phyloP scores from a whole-genome alignment of 2,113 vertebrate genomes.

The Coturnix japonica region DNA sequence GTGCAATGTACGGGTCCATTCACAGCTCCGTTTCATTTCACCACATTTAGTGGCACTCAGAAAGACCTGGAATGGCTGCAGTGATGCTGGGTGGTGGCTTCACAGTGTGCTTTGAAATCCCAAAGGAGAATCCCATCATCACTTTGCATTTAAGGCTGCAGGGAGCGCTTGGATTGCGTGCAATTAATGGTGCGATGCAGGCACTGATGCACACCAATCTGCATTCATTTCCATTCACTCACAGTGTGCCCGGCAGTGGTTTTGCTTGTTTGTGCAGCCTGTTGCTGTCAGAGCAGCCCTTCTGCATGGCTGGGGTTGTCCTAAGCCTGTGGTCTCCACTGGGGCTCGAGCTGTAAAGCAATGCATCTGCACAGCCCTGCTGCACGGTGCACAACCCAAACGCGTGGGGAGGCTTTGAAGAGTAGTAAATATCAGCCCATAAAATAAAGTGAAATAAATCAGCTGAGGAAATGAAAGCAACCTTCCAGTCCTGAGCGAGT shows the following conservation, averaged over 20 bases:
- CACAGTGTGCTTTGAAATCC: not conserved
- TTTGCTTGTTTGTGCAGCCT: not conserved
- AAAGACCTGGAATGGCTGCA: not conserved
- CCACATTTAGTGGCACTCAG: not conserved
- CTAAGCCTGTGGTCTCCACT: not conserved
- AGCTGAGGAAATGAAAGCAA: constrained; percentile 64
- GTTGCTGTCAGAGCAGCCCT: not conserved
- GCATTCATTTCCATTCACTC: not conserved
- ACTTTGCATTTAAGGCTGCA: not conserved
- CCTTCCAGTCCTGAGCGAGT: not conserved
- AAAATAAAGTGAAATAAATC: not conserved
- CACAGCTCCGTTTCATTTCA: not conserved
- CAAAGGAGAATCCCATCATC: not conserved
- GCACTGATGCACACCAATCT: not conserved
- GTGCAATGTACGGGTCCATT: too few relatives aligned
- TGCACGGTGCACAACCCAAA: not conserved
- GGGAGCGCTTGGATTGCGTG: not conserved
- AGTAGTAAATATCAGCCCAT: not conserved
- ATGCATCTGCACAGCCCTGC: not conserved
- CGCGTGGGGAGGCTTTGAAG: not conserved
- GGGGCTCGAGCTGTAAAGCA: not conserved
- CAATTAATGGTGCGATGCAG: not conserved
- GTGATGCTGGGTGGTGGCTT: not conserved
- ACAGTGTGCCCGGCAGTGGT: not conserved
- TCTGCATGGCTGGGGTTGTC: not conserved